Percentiles rank a stretch among this genome's conserved stretches.
Conservation (phyloP, 37 sponge, comb jelly and placozoan species). For the Hexactinellida sp. region DNA sequence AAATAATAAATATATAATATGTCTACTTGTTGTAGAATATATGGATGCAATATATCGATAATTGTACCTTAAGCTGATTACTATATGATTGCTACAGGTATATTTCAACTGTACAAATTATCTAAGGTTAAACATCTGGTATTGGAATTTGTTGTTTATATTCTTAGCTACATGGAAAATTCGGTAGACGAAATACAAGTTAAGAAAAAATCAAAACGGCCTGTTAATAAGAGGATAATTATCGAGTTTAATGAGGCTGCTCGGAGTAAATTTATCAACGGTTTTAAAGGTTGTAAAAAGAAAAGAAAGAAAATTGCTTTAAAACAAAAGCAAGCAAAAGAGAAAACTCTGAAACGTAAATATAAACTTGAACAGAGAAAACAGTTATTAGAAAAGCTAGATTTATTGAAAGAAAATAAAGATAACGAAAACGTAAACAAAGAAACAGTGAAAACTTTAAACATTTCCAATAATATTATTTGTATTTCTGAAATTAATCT, state of each 20-base stretch:
- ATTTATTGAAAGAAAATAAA: neutral
- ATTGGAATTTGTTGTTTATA: too few species aligned
- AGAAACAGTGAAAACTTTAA: neutral
- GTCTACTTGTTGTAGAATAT: too few species aligned
- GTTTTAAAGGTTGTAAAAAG: neutral
- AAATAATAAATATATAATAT: too few species aligned
- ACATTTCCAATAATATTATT: neutral
- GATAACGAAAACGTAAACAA: neutral
- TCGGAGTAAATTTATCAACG: neutral
- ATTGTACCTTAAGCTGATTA: too few species aligned
- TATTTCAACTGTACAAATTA: too few species aligned
- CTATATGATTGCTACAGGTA: too few species aligned
- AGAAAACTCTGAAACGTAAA: neutral
- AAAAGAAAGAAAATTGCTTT: neutral
- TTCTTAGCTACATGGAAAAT: too few species aligned
- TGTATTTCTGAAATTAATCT: neutral
- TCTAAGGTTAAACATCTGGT: too few species aligned
- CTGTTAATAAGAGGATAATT: neutral
- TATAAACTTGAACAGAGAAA: neutral
- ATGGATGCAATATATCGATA: too few species aligned
- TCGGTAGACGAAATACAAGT: neutral
- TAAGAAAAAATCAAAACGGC: neutral
- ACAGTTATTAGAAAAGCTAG: neutral
- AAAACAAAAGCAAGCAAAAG: neutral
- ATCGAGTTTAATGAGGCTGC: neutral